phyloP scores from a whole-genome alignment of 92 coral and sea anemone species.

The Palythoa heliodiscus region DNA sequence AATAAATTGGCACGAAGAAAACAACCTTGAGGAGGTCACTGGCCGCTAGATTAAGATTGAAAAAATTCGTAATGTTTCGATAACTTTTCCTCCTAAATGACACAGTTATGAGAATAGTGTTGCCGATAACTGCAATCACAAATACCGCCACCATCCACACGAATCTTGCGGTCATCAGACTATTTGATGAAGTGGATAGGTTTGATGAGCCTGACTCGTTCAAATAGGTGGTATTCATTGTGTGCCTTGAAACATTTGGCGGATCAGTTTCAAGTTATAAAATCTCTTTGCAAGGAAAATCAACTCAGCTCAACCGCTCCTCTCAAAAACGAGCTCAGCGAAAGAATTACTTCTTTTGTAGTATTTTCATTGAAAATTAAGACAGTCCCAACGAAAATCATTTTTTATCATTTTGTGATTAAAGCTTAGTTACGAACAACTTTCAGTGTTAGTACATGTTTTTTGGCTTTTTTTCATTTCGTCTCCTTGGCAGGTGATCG shows the following conservation, averaged over 20 bases:
- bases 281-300: too few species aligned
- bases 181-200: background rate
- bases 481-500: too few species aligned
- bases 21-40: slow-evolving; percentile 71
- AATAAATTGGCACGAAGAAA: slow-evolving; percentile 63
- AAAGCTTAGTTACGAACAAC: too few species aligned
- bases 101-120: slow-evolving; percentile 65
- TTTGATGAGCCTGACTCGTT: background rate
- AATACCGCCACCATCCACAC: slow-evolving; percentile 69
- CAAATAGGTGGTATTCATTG: background rate
- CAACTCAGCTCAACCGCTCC: too few species aligned
- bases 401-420: too few species aligned
- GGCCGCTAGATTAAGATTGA: slow-evolving; percentile 67
- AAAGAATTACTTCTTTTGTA: too few species aligned
- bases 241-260: background rate
- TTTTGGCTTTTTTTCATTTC: too few species aligned
- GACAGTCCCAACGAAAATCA: too few species aligned
- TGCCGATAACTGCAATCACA: slow-evolving; percentile 57
- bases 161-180: slow-evolving; percentile 22
- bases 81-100: slow-evolving; percentile 56
- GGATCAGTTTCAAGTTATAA: too few species aligned
- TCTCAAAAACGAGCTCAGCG: too few species aligned
- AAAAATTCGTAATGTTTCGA: slow-evolving; percentile 65
- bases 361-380: too few species aligned
- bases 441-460: too few species aligned